Percentiles rank a stretch among this genome's conserved stretches.
phyloP scores from a whole-genome alignment of 2,113 vertebrate species.

The Tor tambroides region DNA sequence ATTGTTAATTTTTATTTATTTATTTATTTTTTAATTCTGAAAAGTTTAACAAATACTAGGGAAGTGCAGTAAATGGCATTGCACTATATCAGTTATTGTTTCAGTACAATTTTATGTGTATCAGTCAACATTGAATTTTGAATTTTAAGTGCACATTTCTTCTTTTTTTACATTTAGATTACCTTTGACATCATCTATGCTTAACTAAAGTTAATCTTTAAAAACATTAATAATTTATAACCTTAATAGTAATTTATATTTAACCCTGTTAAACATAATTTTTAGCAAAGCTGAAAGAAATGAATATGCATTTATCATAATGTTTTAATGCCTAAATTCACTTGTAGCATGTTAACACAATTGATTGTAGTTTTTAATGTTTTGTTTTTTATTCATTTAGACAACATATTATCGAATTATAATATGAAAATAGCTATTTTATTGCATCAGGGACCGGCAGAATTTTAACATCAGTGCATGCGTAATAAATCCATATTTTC shows the following conservation, averaged over 20 bases:
- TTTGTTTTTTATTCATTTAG: not conserved
- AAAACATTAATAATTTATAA: not conserved
- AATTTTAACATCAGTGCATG: no score
- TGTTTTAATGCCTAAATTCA: not conserved
- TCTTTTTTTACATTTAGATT: not conserved
- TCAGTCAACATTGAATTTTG: not conserved
- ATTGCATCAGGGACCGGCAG: not conserved
- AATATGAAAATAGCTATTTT: not conserved
- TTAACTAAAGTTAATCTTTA: not conserved
- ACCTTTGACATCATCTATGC: not conserved
- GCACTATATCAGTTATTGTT: not conserved
- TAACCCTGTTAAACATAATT: not conserved
- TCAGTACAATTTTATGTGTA: not conserved
- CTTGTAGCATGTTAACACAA: not conserved
- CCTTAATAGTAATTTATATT: no score
- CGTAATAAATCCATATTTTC: not conserved
- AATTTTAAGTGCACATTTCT: no score
- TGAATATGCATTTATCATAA: not conserved
- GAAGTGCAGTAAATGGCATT: no score
- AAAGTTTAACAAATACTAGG: no score
- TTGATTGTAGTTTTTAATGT: not conserved
- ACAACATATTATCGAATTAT: not conserved
- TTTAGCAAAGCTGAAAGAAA: not conserved
- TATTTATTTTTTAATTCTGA: no score
- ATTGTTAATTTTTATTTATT: no score